Conservation (phyloP, 1,140 invertebrate species). For the Bombus vancouverensis region DNA sequence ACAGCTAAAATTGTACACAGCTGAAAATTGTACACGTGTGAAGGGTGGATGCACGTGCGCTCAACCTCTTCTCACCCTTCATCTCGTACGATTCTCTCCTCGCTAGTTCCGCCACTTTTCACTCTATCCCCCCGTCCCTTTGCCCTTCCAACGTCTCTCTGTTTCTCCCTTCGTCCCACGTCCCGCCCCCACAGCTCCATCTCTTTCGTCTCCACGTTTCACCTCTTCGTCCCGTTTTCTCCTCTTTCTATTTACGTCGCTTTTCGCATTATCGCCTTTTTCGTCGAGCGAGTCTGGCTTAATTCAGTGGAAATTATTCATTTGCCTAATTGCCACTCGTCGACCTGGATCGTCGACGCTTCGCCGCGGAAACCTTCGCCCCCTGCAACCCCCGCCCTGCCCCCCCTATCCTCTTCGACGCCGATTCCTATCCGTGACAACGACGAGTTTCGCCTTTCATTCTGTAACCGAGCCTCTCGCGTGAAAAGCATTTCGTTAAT, state of each 20-base stretch:
- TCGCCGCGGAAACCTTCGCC: conserved; percentile 34
- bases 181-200: background rate
- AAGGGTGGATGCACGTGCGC: conserved; percentile 20
- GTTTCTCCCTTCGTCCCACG: background rate
- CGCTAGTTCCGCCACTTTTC: conserved; percentile 42
- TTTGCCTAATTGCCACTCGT: conserved; percentile 72
- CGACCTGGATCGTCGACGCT: conserved; percentile 54
- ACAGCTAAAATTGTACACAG: too few relatives aligned
- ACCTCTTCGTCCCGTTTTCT: conserved; percentile 2
- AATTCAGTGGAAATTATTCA: conserved; percentile 73
- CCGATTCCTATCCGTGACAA: conserved; percentile 50
- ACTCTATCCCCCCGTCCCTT: background rate
- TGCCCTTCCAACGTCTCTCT: background rate
- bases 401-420: background rate
- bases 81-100: conserved; percentile 53
- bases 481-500: conserved; percentile 26
- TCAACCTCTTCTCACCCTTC: conserved; percentile 54
- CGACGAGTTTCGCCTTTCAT: conserved; percentile 23
- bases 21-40: background rate
- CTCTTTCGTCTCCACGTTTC: background rate
- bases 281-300: conserved; percentile 59
- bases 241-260: conserved; percentile 52
- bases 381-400: background rate
- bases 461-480: conserved; percentile 2
- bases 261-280: conserved; percentile 71